Base-by-base conservation (phyloP, 2,888 invertebrate species). In the Noctua comes region DNA sequence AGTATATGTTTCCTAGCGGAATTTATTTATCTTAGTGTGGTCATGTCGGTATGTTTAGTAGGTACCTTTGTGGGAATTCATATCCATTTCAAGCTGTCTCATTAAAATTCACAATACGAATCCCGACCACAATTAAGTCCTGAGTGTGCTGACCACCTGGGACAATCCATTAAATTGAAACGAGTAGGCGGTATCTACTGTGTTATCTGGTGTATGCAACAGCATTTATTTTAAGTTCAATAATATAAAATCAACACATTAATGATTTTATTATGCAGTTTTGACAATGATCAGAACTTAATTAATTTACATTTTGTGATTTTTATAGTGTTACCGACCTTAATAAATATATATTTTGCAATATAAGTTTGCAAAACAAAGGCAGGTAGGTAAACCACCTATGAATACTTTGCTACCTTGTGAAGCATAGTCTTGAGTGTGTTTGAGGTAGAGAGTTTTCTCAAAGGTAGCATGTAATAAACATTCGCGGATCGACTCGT, bases 51-150 rank as follows among this genome's bases (percentile, higher is more conserved):
- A 71, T 73, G 54, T 31, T 68, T 69, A 64, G 54, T 11, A 27
- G 71, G 31, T 68, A 74, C 51, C 54, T 77, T 69, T 75, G 73
- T 75, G 79, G 64, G 75, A 65, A 78, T 76, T 74, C 54, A 78
- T 68, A 72, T 77, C 66, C 71, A 82, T 82, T 87, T 80, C 62
- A 73, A 87, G 68, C 73, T 71, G 70, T 76, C 72, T 83, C 73
- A 88, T 88, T 88, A 68, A 85, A 73, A 87, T 87, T 87, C 83
- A 77, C 62, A 81, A 76, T 80, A 71, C 83, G 79, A 75, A 82
- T 73, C 64, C 64, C 31, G 68, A 77, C 77, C 73, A 84, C 68
- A 84, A 87, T 85, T 82, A 84, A 79, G 68, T 78, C 65, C 40
- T 54, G 82, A 80, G 64, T 76, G 68, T 64, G 64, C 31, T 69